These are phyloP conservation scores for Pangasius sanitwongsei DNA, from an alignment of 2,797 vertebrate genomes.

Conservation along the genomic window DNA sequence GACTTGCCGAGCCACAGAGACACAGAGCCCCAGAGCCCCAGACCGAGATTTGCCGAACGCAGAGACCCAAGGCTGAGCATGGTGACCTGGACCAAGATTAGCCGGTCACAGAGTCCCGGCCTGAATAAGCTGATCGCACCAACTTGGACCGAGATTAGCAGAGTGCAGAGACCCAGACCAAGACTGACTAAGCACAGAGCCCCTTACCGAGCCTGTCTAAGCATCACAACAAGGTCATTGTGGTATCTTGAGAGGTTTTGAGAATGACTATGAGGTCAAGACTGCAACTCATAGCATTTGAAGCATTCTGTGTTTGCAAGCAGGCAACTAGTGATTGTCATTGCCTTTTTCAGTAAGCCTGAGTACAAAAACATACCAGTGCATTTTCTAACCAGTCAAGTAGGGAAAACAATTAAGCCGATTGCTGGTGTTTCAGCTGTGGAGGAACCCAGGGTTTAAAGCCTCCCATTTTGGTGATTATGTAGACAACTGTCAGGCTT, in stretches of 20 bases:
- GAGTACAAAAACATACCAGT: background rate
- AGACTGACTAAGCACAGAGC: background rate
- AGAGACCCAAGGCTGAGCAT: background rate
- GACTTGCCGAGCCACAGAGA: background rate
- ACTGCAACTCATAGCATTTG: background rate
- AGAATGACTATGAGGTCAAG: background rate
- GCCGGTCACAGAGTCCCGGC: too few relatives aligned
- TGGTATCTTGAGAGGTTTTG: background rate
- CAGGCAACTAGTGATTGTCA: background rate
- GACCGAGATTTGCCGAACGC: background rate
- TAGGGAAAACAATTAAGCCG: background rate
- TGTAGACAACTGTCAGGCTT: constrained; percentile 32
- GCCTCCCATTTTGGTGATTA: constrained; percentile 41
- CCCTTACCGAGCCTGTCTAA: background rate
- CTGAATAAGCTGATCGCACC: too few relatives aligned
- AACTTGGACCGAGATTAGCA: background rate
- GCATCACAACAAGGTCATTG: background rate
- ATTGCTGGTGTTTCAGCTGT: background rate
- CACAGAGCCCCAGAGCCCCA: background rate
- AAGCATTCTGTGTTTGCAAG: background rate
- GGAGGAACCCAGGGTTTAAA: background rate
- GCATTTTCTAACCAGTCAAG: background rate
- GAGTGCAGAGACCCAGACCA: background rate
- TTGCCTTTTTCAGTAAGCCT: background rate
- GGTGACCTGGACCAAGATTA: background rate